Evolutionary conservation across 2,888 invertebrate species (phyloP), one percentile per base, ranked within the genome.

Genomic region (Cerceris rybyensis): DNA sequence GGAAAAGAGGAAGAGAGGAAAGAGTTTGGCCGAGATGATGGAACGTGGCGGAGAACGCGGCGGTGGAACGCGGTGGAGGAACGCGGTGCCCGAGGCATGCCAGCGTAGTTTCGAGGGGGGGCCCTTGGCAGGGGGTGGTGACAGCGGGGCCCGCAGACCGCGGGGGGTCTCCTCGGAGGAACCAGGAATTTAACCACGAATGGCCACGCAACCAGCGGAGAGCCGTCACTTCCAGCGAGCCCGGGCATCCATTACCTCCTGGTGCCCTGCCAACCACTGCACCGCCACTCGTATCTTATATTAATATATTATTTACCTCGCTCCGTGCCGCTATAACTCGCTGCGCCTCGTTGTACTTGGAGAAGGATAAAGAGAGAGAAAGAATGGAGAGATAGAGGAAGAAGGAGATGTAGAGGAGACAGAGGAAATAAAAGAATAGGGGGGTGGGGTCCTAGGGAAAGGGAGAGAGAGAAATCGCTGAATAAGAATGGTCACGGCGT

Each of bases 81-180:
- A 80, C 80, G 78, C 69, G 83, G 72, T 78, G 81, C 80, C 82
- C 78, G 55, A 81, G 83, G 82, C 80, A 84, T 81, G 78, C 84
- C 81, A 78, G 75, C 80, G 78, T 78, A 75, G 82, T 85, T 83
- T 83, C 77, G 83, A 77, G 77, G 85, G 85, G 87, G 93, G 92
- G 93, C 93, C 93, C 93, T 91, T 90, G 90, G 89, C 91, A 90
- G 91, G 91, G 91, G 91, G 91, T 90, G 91, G 91, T 90, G 90
- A 90, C 90, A 90, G 90, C 90, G 89, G 87, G 87, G 84, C 80
- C 88, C 86, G 90, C 89, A 88, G 91, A 87, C 91, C 93, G 92
- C 94, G 93, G 94, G 94, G 94, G 94, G 93, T 93, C 94, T 90
- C 90, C 92, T 85, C 91, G 90, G 93, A 93, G 93, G 93, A 94